These are phyloP conservation scores for Dromococcyx pavoninus DNA, from an alignment of 2,797 vertebrate species.

Conservation along the genomic window DNA sequence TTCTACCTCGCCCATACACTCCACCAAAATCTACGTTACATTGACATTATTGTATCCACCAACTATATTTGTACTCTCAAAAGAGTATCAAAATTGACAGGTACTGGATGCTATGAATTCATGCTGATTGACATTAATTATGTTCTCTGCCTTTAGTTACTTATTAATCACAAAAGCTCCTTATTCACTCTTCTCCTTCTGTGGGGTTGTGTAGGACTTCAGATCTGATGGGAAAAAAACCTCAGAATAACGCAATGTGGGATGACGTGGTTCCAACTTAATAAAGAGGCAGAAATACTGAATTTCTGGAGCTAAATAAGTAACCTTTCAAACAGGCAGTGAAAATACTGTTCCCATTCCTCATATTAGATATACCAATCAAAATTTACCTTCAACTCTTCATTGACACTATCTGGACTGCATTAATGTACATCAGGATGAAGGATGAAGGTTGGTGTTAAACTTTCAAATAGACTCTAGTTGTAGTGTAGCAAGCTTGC, in stretches of 20 bases:
- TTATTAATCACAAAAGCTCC: slow-evolving; percentile 26
- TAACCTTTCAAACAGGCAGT: background rate
- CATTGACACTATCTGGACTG: background rate
- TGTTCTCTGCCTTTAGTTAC: slow-evolving; percentile 34
- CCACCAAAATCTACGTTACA: background rate
- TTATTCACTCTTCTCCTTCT: slow-evolving; percentile 25
- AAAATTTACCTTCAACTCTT: background rate
- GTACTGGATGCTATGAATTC: slow-evolving; percentile 39
- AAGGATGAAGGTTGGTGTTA: background rate
- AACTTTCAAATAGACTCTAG: background rate
- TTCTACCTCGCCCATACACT: background rate
- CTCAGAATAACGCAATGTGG: background rate
- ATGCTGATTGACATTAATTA: slow-evolving; percentile 64
- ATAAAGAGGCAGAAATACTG: background rate
- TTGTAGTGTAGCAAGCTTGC: background rate
- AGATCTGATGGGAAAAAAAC: background rate
- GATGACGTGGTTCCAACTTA: background rate
- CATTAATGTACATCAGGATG: background rate
- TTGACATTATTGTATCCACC: background rate
- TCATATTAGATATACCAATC: background rate
- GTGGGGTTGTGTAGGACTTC: slow-evolving; percentile 30
- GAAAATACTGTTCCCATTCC: background rate
- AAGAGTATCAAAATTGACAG: slow-evolving; percentile 36
- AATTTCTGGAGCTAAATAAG: background rate
- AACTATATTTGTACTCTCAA: slow-evolving; percentile 15